phyloP scores from a whole-genome alignment of 1,140 invertebrate species.

The Apolygus lucorum region DNA sequence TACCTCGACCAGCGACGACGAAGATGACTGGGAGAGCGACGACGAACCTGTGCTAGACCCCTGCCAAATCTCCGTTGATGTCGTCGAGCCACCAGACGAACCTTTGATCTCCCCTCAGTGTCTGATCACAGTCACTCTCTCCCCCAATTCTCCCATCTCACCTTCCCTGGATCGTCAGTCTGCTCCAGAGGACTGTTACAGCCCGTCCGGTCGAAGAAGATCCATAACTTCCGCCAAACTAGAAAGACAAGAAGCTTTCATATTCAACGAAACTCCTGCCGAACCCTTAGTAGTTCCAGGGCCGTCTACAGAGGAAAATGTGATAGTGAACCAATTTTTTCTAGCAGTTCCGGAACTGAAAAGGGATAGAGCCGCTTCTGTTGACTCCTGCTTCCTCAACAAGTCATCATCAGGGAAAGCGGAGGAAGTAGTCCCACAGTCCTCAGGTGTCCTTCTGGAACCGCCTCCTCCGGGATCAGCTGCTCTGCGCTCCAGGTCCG shows the following conservation, averaged over 20 bases:
- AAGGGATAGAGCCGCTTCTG: slow-evolving; percentile 70
- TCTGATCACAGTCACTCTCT: slow-evolving; percentile 60
- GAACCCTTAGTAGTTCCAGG: slow-evolving; percentile 37
- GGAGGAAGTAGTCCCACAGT: slow-evolving; percentile 45
- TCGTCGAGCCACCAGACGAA: slow-evolving; percentile 23
- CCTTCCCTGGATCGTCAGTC: slow-evolving; percentile 62
- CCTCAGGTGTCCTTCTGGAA: slow-evolving; percentile 45
- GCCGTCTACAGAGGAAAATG: slow-evolving; percentile 34
- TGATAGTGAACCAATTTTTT: slow-evolving; percentile 62
- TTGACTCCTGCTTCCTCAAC: slow-evolving; percentile 72
- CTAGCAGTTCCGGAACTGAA: slow-evolving; percentile 70
- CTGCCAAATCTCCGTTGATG: slow-evolving; percentile 22
- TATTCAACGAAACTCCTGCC: slow-evolving; percentile 46
- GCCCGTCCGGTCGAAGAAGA: slow-evolving; percentile 38
- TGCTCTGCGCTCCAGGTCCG: slow-evolving; percentile 69
- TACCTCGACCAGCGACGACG: slow-evolving; percentile 43
- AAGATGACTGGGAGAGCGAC: slow-evolving; percentile 44
- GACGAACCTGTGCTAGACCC: slow-evolving; percentile 38
- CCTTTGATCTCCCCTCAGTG: slow-evolving; percentile 34
- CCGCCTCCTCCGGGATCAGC: slow-evolving; percentile 29
- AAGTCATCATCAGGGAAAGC: slow-evolving; percentile 55
- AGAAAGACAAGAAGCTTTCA: slow-evolving; percentile 69
- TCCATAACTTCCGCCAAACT: slow-evolving; percentile 47
- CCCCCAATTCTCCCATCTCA: slow-evolving; percentile 41
- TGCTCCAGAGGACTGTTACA: slow-evolving; percentile 39